Conservation (phyloP, 1,140 invertebrate genomes). For the Samia ricini region DNA sequence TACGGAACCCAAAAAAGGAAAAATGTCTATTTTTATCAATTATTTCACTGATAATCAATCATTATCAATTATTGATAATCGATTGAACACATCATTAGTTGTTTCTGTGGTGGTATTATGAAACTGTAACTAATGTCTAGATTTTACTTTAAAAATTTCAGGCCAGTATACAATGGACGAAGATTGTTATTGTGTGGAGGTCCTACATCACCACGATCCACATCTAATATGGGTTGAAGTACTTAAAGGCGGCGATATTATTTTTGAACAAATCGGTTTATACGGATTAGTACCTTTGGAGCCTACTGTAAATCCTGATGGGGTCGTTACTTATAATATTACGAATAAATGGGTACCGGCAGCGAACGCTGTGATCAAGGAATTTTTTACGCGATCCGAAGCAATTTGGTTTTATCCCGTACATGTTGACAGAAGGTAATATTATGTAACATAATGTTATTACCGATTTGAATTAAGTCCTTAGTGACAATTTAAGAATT, state of each 20-base stretch:
- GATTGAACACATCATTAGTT: too few species aligned
- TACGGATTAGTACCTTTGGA: slow-evolving; percentile 53
- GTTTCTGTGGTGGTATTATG: too few species aligned
- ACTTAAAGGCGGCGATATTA: slow-evolving; percentile 22
- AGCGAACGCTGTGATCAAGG: slow-evolving; percentile 29
- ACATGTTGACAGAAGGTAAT: slow-evolving; percentile 49
- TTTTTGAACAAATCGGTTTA: slow-evolving; percentile 61
- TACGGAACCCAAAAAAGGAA: too few species aligned
- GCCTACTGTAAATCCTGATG: slow-evolving; percentile 29
- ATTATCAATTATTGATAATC: too few species aligned
- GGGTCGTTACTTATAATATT: slow-evolving; percentile 18
- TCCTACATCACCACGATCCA: slow-evolving; percentile 53
- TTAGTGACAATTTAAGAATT: too few species aligned
- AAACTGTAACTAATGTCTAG: too few species aligned
- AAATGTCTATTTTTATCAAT: too few species aligned
- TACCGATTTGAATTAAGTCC: too few species aligned
- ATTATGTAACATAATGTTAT: not conserved
- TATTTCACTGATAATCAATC: too few species aligned
- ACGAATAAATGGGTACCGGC: slow-evolving; percentile 44
- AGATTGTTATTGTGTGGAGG: slow-evolving; percentile 47
- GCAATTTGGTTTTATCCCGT: slow-evolving; percentile 48
- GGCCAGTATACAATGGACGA: slow-evolving; percentile 24
- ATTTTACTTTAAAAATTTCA: too few species aligned
- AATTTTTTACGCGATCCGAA: slow-evolving; percentile 24
- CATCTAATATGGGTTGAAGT: slow-evolving; percentile 62